Evolutionary conservation across 2,113 vertebrate genomes (phyloP).

Genomic region (Mirza zaza): DNA sequence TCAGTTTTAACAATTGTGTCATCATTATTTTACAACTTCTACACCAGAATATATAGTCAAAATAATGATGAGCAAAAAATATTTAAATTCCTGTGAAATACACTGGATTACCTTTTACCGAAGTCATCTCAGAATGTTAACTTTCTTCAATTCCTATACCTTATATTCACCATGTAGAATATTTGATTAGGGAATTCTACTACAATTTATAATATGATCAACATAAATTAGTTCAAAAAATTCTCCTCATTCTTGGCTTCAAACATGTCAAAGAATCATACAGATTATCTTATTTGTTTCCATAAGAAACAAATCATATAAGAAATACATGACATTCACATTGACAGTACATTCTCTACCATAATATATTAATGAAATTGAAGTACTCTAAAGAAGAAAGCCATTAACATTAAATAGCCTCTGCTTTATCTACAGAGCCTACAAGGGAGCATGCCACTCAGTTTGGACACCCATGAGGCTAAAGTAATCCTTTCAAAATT

Average conservation of each 20-base stretch:
- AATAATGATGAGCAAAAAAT: neutral
- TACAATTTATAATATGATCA: neutral
- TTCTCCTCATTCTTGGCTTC: neutral
- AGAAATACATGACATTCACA: neutral
- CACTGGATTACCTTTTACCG: neutral
- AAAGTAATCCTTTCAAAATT: neutral
- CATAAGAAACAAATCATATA: neutral
- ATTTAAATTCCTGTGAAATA: conserved; percentile 7
- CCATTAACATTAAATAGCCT: neutral
- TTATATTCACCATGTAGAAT: neutral
- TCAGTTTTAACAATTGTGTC: neutral
- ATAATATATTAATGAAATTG: neutral
- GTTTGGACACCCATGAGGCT: neutral
- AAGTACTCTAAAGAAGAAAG: neutral
- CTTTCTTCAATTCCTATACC: neutral
- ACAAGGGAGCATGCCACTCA: rapidly evolving
- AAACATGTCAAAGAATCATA: neutral
- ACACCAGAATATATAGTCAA: neutral
- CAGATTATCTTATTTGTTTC: neutral
- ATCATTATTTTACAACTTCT: neutral
- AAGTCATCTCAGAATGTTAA: neutral
- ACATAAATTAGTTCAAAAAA: conserved; percentile 14
- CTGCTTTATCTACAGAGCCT: neutral
- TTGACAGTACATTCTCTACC: neutral
- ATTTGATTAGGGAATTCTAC: neutral